phyloP scores from a whole-genome alignment of 1,140 invertebrate species.

The Maconellicoccus hirsutus region DNA sequence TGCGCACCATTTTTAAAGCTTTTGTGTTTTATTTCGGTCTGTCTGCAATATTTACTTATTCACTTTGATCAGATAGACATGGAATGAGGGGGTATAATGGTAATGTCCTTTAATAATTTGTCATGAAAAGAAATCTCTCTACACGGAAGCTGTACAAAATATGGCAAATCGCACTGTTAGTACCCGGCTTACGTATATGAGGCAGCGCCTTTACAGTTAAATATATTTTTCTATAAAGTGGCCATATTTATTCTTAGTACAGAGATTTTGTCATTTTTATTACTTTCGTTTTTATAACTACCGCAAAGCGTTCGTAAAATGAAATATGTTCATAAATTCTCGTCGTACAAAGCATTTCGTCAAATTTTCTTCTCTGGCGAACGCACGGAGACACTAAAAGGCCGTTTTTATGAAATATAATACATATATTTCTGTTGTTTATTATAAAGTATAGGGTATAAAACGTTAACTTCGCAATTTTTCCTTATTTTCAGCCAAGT shows the following conservation, averaged over 20 bases:
- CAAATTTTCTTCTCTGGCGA: background rate
- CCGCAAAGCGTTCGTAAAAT: background rate
- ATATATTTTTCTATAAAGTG: background rate
- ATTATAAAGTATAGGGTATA: background rate
- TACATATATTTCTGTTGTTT: background rate
- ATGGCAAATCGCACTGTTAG: too few relatives aligned
- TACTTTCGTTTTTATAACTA: background rate
- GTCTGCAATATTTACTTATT: too few relatives aligned
- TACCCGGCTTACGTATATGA: too few relatives aligned
- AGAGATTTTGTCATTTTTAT: constrained; percentile 9
- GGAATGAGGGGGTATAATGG: too few relatives aligned
- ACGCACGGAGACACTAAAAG: background rate
- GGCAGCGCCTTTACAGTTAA: background rate
- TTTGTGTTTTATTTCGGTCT: too few relatives aligned
- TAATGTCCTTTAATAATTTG: too few relatives aligned
- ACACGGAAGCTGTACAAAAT: too few relatives aligned
- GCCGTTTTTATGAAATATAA: constrained; percentile 4
- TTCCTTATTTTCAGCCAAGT: background rate
- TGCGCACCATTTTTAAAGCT: too few relatives aligned
- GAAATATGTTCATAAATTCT: background rate
- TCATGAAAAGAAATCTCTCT: too few relatives aligned
- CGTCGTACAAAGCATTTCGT: background rate
- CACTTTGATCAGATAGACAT: too few relatives aligned
- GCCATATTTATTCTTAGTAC: background rate
- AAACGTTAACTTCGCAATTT: background rate